Evolutionary conservation across 2,113 vertebrate genomes (phyloP).

Genomic region (Tachysurus vachellii): DNA sequence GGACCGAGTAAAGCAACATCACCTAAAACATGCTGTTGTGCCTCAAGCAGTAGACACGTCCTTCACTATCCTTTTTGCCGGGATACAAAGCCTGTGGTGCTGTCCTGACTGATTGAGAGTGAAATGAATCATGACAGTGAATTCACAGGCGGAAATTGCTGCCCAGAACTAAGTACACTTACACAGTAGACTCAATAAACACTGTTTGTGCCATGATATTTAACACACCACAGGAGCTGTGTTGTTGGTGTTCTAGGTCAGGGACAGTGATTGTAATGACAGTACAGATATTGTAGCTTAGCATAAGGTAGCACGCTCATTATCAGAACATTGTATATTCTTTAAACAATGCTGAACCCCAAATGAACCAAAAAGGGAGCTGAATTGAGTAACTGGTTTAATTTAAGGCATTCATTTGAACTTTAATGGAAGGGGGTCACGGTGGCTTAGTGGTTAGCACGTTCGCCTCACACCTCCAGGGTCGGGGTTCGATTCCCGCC

Average conservation of each 20-base stretch:
- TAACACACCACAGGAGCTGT: background rate
- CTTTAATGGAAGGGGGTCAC: background rate
- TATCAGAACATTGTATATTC: background rate
- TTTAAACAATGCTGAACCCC: background rate
- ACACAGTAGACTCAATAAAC: background rate
- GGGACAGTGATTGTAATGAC: constrained; percentile 6
- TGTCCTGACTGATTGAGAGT: constrained; percentile 15
- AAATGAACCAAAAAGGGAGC: background rate
- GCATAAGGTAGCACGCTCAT: background rate
- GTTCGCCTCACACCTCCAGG: no score
- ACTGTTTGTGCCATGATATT: background rate
- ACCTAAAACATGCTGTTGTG: constrained; percentile 28
- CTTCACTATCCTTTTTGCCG: constrained; percentile 25
- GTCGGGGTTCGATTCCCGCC: no score
- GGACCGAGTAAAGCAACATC: background rate
- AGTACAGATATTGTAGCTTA: background rate
- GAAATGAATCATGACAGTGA: constrained; percentile 19
- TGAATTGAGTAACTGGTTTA: background rate
- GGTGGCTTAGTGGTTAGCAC: no score
- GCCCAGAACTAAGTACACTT: constrained; percentile 9
- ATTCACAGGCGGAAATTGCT: constrained; percentile 16
- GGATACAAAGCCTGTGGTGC: constrained; percentile 16
- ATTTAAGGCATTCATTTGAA: background rate
- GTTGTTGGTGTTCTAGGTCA: constrained; percentile 1
- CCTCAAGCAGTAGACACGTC: constrained; percentile 30